These are phyloP conservation scores for Indri indri DNA, from an alignment of 2,113 vertebrate genomes.

Conservation along the genomic window DNA sequence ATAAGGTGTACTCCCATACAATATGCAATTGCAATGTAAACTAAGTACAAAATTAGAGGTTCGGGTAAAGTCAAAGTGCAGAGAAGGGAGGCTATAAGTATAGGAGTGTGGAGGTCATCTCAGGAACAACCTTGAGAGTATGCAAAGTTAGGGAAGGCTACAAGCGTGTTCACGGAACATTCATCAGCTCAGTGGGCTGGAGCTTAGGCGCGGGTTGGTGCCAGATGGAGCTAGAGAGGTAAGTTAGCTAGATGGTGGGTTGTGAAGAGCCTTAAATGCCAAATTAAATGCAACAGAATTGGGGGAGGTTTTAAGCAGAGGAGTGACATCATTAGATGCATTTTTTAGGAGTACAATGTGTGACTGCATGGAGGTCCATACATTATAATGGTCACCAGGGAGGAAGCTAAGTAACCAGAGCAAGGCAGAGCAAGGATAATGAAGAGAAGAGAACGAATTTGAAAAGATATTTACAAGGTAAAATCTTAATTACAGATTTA, in stretches of 20 bases:
- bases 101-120: background rate
- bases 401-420: background rate
- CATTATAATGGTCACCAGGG: background rate
- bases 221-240: constrained; percentile 50
- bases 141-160: background rate
- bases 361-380: background rate
- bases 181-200: background rate
- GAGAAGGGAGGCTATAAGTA: background rate
- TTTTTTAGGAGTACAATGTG: background rate
- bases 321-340: background rate
- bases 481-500: background rate
- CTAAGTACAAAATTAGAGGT: background rate
- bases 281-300: background rate
- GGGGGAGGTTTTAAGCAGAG: background rate
- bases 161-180: background rate
- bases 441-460: background rate
- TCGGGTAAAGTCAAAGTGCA: background rate
- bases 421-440: background rate
- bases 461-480: background rate
- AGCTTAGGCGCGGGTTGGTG: background rate
- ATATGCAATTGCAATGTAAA: background rate
- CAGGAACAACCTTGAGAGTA: background rate
- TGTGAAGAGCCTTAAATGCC: constrained; percentile 19
- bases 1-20: background rate
- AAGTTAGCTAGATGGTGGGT: background rate